A percentile compares a stretch with the other conserved stretches of the same genome.
These are phyloP conservation scores for Drosophila serrata DNA, from an alignment of 1,140 invertebrate species.

Conservation along the genomic window DNA sequence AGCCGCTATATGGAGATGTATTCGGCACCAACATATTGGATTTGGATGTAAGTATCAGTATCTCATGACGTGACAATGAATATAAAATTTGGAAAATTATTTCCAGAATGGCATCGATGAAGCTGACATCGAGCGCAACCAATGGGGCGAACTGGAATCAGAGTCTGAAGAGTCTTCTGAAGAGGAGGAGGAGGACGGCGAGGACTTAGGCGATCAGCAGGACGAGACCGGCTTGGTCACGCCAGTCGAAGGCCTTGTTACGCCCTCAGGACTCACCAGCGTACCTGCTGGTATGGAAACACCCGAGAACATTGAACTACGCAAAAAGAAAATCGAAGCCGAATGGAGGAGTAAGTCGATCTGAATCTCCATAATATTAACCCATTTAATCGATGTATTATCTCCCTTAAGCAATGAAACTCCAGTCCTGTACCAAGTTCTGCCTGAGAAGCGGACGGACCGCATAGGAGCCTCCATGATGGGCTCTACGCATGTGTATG, in stretches of 20 bases:
- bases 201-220: constrained; percentile 89
- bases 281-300: constrained; percentile 98
- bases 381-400: constrained; percentile 8
- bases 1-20: constrained; percentile 99
- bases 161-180: constrained; percentile 97
- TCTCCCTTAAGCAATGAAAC: constrained; percentile 90
- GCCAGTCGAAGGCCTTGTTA: constrained; percentile 95
- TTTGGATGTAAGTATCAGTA: constrained; percentile 87
- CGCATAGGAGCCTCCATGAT: constrained; percentile 98
- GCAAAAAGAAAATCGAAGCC: constrained; percentile 98
- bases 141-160: constrained; percentile 99
- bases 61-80: rapidly evolving
- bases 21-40: constrained; percentile 92
- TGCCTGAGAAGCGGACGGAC: constrained; percentile 97
- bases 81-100: not conserved
- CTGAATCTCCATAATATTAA: not conserved
- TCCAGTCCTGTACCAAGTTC: constrained; percentile 95
- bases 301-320: constrained; percentile 98
- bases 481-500: constrained; percentile 99
- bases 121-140: constrained; percentile 95
- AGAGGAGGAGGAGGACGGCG: constrained; percentile 92
- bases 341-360: constrained; percentile 95
- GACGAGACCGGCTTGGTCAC: constrained; percentile 91
- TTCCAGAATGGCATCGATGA: constrained; percentile 90
- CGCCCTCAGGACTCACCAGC: constrained; percentile 97